These are phyloP conservation scores for Drosophila arizonae DNA, from an alignment of 1,140 invertebrate genomes.

Conservation along the genomic window DNA sequence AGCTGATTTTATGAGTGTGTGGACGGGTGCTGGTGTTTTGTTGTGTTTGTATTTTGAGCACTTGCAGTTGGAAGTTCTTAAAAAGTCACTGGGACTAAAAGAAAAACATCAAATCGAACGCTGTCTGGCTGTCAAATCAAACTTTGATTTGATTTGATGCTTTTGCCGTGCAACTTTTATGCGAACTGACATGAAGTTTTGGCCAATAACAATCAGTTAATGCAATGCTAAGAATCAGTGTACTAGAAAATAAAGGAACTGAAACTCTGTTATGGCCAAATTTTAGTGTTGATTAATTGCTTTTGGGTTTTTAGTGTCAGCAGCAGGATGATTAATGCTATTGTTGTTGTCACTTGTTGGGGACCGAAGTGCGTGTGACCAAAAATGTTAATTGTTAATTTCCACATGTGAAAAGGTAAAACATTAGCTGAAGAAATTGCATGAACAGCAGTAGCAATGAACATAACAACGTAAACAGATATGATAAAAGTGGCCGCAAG, in stretches of 20 bases:
- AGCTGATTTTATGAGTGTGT: slow-evolving; percentile 24
- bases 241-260: background rate
- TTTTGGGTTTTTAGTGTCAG: slow-evolving; percentile 64
- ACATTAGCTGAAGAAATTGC: slow-evolving; percentile 12
- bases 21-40: background rate
- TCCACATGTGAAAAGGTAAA: slow-evolving; percentile 53
- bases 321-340: slow-evolving; percentile 66
- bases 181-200: slow-evolving; percentile 69
- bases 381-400: slow-evolving; percentile 79
- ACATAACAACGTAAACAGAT: background rate
- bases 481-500: background rate
- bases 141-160: slow-evolving; percentile 78
- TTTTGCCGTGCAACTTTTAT: slow-evolving; percentile 66
- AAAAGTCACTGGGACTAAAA: slow-evolving; percentile 38
- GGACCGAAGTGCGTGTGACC: slow-evolving; percentile 26
- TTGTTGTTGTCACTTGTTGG: slow-evolving; percentile 28
- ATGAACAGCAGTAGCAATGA: background rate
- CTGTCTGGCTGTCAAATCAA: slow-evolving; percentile 78
- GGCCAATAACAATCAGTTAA: slow-evolving; percentile 72
- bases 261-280: background rate
- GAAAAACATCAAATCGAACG: slow-evolving; percentile 57
- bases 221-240: slow-evolving; percentile 41
- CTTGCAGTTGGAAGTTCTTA: slow-evolving; percentile 61
- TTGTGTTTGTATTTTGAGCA: slow-evolving; percentile 40
- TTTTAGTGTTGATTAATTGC: slow-evolving; percentile 66